Evolutionary conservation across 2,797 vertebrate species (phyloP), one percentile per base, ranked within the genome.

Genomic region (Sciurus vulgaris): DNA sequence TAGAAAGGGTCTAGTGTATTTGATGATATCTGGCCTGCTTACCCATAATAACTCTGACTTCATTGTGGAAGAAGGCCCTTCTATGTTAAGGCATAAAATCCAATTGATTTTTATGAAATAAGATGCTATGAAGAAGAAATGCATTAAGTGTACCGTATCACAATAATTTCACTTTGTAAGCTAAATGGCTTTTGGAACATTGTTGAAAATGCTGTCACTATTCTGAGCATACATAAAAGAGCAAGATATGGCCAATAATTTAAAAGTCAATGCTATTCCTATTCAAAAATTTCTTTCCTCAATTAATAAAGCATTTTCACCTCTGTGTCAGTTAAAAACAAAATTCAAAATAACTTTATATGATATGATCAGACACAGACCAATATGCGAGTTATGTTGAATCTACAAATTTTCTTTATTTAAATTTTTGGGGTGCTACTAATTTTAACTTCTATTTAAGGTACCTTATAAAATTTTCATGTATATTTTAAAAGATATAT

Each of bases 41-140:
- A 95, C 85, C 65, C 94, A 96, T 93, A 97, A 95, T 97, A 94
- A 95, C 93, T 97, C 73, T 83, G 95, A 96, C 91, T 97, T 95
- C 94, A 93, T 9, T 96, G 95, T 95, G 70, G 89, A 97, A 97
- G 84, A 95, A 93, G 70, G 38, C 73, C 76, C 84, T 96, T 96
- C 76, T 97, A 59, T 89, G 89, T 26, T 89, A 96, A 94, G 96
- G 87, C 91, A 95, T 94, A 97, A 98, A 97, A 97, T 94, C 84
- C 91, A 96, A 96, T 93, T 97, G 97, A 97, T 97, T 98, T 97
- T 96, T 98, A 97, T 96, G 96, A 97, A 98, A 97, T 97, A 97
- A 97, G 97, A 97, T 86, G 94, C 94, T 97, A 93, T 91, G 93
- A 96, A 91, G 96, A 97, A 69, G 91, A 97, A 98, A 88, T 94